Evolutionary conservation across 2,113 vertebrate species (phyloP).

Genomic region (Calyptommatus sinebrachiatus): DNA sequence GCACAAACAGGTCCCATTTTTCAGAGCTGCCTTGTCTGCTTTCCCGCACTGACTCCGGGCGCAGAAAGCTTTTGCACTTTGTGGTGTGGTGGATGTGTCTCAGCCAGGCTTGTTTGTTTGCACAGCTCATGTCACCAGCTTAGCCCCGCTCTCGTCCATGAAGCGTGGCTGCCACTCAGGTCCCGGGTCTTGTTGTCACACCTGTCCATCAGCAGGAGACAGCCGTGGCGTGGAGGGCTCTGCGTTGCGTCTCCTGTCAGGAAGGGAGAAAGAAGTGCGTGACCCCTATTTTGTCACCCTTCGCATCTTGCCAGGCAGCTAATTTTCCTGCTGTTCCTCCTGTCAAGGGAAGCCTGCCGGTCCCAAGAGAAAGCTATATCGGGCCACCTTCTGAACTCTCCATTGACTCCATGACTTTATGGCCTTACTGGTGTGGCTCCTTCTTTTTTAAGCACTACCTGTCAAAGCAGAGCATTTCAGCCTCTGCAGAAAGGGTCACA

Average conservation of each 20-base stretch:
- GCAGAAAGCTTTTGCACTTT: neutral
- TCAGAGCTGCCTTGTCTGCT: neutral
- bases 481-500: neutral
- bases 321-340: neutral
- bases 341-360: conserved; percentile 10
- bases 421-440: neutral
- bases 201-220: conserved; percentile 47
- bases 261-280: neutral
- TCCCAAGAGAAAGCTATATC: conserved; percentile 23
- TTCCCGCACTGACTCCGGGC: no score
- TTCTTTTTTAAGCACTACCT: neutral
- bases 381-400: rapidly evolving
- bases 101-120: neutral
- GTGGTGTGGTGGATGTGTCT: conserved; percentile 3
- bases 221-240: neutral
- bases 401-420: neutral
- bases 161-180: conserved; percentile 40
- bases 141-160: conserved; percentile 9
- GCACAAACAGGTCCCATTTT: no score
- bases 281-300: conserved; percentile 39
- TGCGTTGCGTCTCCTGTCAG: conserved; percentile 54
- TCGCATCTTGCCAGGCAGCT: neutral
- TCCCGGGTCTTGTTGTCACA: conserved; percentile 35
- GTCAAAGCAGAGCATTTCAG: neutral
- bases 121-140: neutral